Evolutionary conservation across 1,140 invertebrate genomes (phyloP), one percentile per base, ranked within the genome.

Genomic region (Diorhabda carinulata): DNA sequence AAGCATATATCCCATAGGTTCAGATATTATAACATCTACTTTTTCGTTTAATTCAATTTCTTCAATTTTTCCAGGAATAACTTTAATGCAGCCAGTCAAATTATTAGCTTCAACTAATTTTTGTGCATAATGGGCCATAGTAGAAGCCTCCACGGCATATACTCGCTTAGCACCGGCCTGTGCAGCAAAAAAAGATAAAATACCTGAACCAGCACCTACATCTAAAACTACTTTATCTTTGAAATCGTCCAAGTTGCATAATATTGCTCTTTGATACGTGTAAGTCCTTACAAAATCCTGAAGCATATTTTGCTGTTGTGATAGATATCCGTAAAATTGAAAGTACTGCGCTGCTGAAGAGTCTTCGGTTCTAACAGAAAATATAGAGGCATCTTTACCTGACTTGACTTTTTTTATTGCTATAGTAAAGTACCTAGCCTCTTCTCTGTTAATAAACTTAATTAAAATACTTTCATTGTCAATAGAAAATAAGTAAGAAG

Each of bases 241-340:
- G 81, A 99, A 99, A 82, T 99, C 98, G 67, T 90, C 87, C 43
- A 93, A 84, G 83, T 99, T 99, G 58, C 92, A 90, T 10, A 98
- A 84, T 82, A 99, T 98, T 61, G 98, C 97, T 77, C 94, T 88
- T 82, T 99, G 97, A 83, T 99, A 99, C 61, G 98, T 99, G 76
- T 95, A 96, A 42, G 98, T 99, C 72, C 98, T 86, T 61, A 99
- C 95, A 81, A 98, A 99, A 83, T 99, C 98, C 85, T 96, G 94
- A 93, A 99, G 96, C 98, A 99, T 99, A 79, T 99, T 99, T 84
- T 99, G 98, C 82, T 99, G 98, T 81, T 99, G 98, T 61, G 96
- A 98, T 66, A 99, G 84, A 84, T 98, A 99, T 66, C 97, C 96
- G 84, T 99, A 99, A 84, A 99, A 99, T 86, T 99, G 90, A 78